Base-by-base conservation (phyloP, 2,888 invertebrate species). In the Hyposoter didymator region DNA sequence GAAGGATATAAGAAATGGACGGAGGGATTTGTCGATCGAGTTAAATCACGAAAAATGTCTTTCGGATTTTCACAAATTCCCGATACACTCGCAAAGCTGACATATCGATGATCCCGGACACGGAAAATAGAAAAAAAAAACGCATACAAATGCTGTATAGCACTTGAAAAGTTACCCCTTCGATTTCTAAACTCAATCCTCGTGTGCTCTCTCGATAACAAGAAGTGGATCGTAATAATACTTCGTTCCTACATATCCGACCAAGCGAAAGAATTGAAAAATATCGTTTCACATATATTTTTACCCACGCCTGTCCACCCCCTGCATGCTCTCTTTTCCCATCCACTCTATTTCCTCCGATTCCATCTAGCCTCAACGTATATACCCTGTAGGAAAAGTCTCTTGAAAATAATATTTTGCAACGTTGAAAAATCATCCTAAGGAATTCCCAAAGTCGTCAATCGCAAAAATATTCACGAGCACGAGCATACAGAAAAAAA, bases 161-260 rank as follows among this genome's bases (percentile, higher is more conserved):
- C 52, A 47, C 66, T 28, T 72, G 82, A 62, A n/a, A 47, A 85
- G 67, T 49, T 80, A 73, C 76, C 66, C 59, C 76, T 76, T 67
- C 82, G 85, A 76, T 76, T 80, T 78, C 79, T 83, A 83, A 83
- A 76, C 85, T 85, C 75, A 62, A 85, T 79, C 55, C 79, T 78
- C 78, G 49, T 32, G 45, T 59, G 67, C 66, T 35, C 47, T 78
- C 67, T 52, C 79, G 83, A 85, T 83, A 80, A 83, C 75, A 76
- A 80, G 82, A 80, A 83, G 79, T 73, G 79, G 76, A 76, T 67
- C 62, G 79, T 78, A 76, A 85, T 85, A 80, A 76, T 83, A 62
- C 69, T 59, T 82, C 79, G 75, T 69, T 84, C 64, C 52, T 76
- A 66, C 64, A 79, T 62, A 69, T 70, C 73, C 80, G 32, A 78